Base-by-base conservation (phyloP, 2,797 vertebrate genomes). In the Acomys russatus region DNA sequence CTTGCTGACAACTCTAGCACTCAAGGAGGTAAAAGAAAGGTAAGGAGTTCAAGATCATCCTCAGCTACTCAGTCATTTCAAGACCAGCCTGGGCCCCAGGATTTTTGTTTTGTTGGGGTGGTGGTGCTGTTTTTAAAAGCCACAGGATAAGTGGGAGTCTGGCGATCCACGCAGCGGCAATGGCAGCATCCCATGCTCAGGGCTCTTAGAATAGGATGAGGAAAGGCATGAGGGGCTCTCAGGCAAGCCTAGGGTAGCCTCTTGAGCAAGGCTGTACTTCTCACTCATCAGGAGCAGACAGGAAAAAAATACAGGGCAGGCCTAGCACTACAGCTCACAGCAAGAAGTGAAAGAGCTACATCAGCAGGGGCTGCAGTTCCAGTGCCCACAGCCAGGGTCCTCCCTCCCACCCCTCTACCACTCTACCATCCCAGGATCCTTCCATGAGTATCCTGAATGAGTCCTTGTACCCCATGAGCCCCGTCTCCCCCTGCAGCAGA, bases 141-240 rank as follows among this genome's bases (percentile, higher is more conserved):
- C 22, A 95, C 22, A 94, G 77, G 0, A 2, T 23, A 66, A 76
- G 63, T 6, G 66, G 6, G 86, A 71, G 77, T 66, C 78, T 84
- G 93, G 94, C 25, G 71, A 49, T 3, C 70, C 51, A 30, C 1
- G 20, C 0, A 3, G 35, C 4, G 8, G 0, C 0, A 4, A 66
- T 11, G 11, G 63, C 35, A 95, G 91, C 66, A 86, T 51, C 78
- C 76, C 79, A 94, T 94, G 87, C 83, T 4, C 56, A 6, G 73
- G 38, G 95, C 66, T 97, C 92, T 97, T 97, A 78, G 96, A 97
- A 97, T 80, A 91, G 90, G 70, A 20, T 25, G 98, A 98, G 92
- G 87, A 97, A 97, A 98, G 97, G 92, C 96, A 66, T 28, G 66
- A 83, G 59, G 93, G 96, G 94, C 44, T 44, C 44, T 44, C 12